A percentile compares a stretch with the other conserved stretches of the same genome.
Evolutionary conservation across 2,797 vertebrate genomes (phyloP).

Genomic region (Intellagama lesueurii): DNA sequence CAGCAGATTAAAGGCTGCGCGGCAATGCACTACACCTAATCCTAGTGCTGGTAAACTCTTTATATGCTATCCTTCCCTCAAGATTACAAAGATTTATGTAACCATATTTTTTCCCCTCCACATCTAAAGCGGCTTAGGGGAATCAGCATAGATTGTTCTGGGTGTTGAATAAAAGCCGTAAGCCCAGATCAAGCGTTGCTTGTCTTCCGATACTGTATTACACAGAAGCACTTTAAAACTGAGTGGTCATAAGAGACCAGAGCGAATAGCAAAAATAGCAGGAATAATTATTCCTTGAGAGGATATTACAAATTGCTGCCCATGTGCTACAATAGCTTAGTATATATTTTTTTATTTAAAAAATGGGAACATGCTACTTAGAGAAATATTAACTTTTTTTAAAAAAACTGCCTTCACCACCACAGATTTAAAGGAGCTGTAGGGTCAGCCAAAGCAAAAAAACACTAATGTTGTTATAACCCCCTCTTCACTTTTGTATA

Average conservation of each 20-base stretch:
- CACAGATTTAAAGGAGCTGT: not conserved
- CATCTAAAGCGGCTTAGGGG: conserved; percentile 69
- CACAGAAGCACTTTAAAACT: conserved; percentile 45
- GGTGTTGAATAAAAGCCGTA: conserved; percentile 70
- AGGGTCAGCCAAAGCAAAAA: conserved; percentile 4
- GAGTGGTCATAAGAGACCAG: conserved; percentile 38
- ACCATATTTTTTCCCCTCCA: conserved; percentile 65
- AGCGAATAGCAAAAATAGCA: conserved; percentile 28
- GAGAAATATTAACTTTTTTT: not conserved
- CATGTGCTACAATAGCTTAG: conserved; percentile 8
- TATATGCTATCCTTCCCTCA: conserved; percentile 53
- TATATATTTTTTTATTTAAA: not conserved
- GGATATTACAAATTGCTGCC: conserved; percentile 25
- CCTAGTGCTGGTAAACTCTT: conserved; percentile 67
- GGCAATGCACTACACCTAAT: conserved; percentile 63
- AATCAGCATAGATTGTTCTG: conserved; percentile 64
- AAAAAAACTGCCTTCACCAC: not conserved
- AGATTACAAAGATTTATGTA: conserved; percentile 74
- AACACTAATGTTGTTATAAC: not conserved
- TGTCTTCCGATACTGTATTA: conserved; percentile 53
- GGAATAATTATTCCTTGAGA: conserved; percentile 41
- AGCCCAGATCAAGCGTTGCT: conserved; percentile 62
- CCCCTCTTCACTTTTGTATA: not conserved
- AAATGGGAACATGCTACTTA: not conserved
- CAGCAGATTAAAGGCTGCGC: conserved; percentile 68